Conservation (phyloP, 2,113 vertebrate species). For the Pungitius pungitius region DNA sequence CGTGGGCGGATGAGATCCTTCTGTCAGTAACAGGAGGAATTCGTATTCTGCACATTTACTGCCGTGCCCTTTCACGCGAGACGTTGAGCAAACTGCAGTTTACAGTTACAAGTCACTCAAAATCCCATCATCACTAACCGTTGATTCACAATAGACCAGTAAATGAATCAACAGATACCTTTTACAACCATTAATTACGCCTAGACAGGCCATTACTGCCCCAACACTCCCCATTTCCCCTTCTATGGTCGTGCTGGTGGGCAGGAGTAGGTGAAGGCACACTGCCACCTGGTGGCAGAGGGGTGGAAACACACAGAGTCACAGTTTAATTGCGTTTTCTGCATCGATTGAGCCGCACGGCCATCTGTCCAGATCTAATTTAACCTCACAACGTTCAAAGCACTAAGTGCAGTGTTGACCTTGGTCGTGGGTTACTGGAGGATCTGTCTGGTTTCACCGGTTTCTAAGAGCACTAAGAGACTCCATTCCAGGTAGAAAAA, state of each 20-base stretch:
- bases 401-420: background rate
- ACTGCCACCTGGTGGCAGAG: slow-evolving; percentile 60
- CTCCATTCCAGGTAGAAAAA: too few species aligned
- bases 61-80: background rate
- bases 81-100: too few species aligned
- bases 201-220: background rate
- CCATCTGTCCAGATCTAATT: slow-evolving; percentile 1
- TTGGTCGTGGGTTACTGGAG: background rate
- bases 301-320: slow-evolving; percentile 7
- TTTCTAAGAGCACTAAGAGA: background rate
- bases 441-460: background rate
- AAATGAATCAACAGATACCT: background rate
- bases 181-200: slow-evolving; percentile 5
- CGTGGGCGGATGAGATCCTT: background rate
- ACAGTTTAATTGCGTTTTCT: background rate
- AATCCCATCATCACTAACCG: background rate
- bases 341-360: background rate
- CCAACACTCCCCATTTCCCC: background rate
- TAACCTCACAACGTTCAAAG: background rate
- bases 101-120: too few species aligned
- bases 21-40: background rate
- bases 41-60: background rate
- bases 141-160: background rate
- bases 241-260: background rate
- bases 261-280: slow-evolving; percentile 17